Conservation (phyloP, 2,888 invertebrate species). For the Nyleta sp. region DNA sequence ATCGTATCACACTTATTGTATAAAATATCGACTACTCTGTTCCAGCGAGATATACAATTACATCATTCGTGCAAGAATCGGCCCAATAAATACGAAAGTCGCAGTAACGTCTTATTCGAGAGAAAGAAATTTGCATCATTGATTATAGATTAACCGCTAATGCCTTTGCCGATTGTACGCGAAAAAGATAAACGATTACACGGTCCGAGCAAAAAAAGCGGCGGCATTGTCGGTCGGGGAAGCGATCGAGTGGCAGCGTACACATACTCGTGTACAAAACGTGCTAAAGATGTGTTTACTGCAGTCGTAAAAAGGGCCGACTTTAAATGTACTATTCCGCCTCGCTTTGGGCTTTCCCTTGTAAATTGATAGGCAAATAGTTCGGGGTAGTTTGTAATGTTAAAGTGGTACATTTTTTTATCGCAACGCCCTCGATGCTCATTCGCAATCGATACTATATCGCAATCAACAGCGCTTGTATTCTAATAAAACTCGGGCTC, state of each 20-base stretch:
- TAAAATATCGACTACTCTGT: no score
- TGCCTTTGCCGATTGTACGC: conserved; percentile 50
- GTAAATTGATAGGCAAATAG: conserved; percentile 52
- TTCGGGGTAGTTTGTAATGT: conserved; percentile 10
- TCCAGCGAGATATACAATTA: no score
- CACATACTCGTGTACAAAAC: conserved; percentile 50
- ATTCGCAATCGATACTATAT: neutral
- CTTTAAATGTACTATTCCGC: conserved; percentile 50
- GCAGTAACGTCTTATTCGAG: conserved; percentile 9
- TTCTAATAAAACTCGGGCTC: neutral
- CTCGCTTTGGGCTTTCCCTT: conserved; percentile 30
- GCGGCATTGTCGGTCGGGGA: conserved; percentile 44
- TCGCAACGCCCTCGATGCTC: no score
- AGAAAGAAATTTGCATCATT: conserved; percentile 42
- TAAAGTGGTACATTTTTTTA: conserved; percentile 18
- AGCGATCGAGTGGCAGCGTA: conserved; percentile 56
- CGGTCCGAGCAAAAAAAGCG: conserved; percentile 43
- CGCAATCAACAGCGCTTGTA: neutral
- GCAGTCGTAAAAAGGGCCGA: conserved; percentile 59
- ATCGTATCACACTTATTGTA: no score
- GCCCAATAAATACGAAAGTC: no score
- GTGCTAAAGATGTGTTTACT: conserved; percentile 63
- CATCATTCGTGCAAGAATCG: no score
- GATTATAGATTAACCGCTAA: conserved; percentile 61
- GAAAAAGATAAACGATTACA: conserved; percentile 61